Evolutionary conservation across 2,113 vertebrate genomes (phyloP).

Genomic region (Lipophrys pholis): DNA sequence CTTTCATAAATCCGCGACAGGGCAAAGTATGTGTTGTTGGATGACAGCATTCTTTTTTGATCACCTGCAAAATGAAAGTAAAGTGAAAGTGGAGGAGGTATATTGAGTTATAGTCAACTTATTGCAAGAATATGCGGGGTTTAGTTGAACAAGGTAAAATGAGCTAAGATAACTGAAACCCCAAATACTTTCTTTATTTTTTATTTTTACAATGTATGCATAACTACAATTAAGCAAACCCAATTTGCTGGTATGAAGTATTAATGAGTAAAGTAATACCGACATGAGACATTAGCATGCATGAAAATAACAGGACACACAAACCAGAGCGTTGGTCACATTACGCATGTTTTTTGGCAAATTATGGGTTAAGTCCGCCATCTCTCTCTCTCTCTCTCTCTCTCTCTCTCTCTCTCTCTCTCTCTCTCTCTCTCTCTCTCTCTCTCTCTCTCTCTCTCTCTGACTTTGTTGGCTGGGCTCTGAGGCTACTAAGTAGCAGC

Average conservation of each 20-base stretch:
- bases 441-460: constrained; percentile 55
- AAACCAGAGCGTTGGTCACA: constrained; percentile 14
- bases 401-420: constrained; percentile 53
- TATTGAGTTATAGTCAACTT: too few species aligned
- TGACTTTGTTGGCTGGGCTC: constrained; percentile 74
- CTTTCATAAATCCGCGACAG: too few species aligned
- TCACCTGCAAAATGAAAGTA: too few species aligned
- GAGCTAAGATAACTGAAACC: too few species aligned
- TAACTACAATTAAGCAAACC: background rate
- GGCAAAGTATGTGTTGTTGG: too few species aligned
- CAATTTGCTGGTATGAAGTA: constrained; percentile 3
- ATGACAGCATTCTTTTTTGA: too few species aligned
- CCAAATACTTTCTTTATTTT: too few species aligned
- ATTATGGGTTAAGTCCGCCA: constrained; percentile 72
- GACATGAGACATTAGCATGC: constrained; percentile 18
- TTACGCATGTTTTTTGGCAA: constrained; percentile 37
- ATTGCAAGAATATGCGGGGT: too few species aligned
- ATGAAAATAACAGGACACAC: constrained; percentile 7
- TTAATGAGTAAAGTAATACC: constrained; percentile 12
- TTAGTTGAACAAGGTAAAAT: too few species aligned
- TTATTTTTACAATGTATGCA: background rate
- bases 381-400: constrained; percentile 46
- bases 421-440: constrained; percentile 56
- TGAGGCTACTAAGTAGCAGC: constrained; percentile 82
- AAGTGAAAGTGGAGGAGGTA: too few species aligned